Base-by-base conservation (phyloP, 2,888 invertebrate species). In the Tortrix viridana region DNA sequence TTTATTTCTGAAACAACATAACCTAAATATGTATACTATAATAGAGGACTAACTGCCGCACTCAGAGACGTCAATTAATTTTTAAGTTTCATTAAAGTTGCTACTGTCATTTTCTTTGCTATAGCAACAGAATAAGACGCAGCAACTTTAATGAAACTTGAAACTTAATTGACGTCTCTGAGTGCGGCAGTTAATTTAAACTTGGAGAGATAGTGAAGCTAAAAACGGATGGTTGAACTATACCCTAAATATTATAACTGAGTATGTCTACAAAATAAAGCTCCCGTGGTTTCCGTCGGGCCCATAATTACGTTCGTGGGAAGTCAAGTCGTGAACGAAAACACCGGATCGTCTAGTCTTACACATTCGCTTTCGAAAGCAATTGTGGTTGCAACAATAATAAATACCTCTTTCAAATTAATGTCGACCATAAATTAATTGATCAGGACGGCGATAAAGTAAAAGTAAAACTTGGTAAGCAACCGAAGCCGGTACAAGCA, bases 401-500 rank as follows among this genome's bases (percentile, higher is more conserved):
- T 58, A 63, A 63, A 63, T 63, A 63, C 53, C 63, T 48, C 63
- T 47, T 53, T 63, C 47, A 63, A 63, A 58, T 63, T 63, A 63
- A 63, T 58, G 63, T 63, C 58, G 58, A 48, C 57, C 53, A 63
- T 63, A 63, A 58, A 63, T 63, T 63, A 63, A 63, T 63, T 63
- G 63, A 58, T 58, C 63, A 32, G 53, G 59, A 52, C 22, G 46
- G 56, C 62, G 62, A 56, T 59, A 55, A 68, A 68, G 61, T 65
- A 65, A 67, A 68, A 68, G 65, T 65, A 54, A 58, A 63, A 43
- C 63, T 61, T 43, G 61, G 52, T 63, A 52, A 55, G 41, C 57
- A 55, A 47, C 50, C 67, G 68, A 62, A 60, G 50, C 68, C 69
- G 65, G 66, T 69, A 68, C 67, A 66, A 52, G 63, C 67, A 71